Conservation (phyloP, 2,888 invertebrate species). For the Iselma pallidipennis region DNA sequence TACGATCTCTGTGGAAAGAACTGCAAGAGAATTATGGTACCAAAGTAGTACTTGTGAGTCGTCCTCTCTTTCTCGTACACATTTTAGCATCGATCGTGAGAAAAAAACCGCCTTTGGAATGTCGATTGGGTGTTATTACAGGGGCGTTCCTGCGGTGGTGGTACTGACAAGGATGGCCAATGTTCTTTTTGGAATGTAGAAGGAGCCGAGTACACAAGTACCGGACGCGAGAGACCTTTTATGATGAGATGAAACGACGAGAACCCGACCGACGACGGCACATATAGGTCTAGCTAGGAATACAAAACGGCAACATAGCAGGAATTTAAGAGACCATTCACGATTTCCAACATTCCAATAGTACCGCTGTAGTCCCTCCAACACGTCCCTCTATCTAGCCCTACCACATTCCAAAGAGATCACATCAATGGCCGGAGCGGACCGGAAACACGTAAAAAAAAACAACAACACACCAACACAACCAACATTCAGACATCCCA, state of each 20-base stretch:
- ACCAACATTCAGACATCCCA: conserved; percentile 19
- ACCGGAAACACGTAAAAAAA: conserved; percentile 53
- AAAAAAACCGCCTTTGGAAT: not conserved
- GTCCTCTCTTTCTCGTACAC: not conserved
- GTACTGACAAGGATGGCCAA: conserved; percentile 13
- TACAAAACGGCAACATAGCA: conserved; percentile 41
- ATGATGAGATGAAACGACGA: too few relatives aligned
- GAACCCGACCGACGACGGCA: too few relatives aligned
- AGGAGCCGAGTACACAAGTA: conserved; percentile 29
- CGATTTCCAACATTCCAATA: conserved; percentile 56
- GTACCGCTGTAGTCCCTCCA: conserved; percentile 43
- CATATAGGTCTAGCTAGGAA: conserved; percentile 14
- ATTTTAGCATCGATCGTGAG: not conserved
- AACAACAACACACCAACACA: conserved; percentile 37
- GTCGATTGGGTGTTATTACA: conserved; percentile 10
- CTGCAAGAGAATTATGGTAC: not conserved
- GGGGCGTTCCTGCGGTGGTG: conserved; percentile 16
- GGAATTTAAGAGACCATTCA: conserved; percentile 54
- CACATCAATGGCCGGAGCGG: conserved; percentile 57
- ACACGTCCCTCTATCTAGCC: conserved; percentile 41
- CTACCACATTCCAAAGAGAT: conserved; percentile 57
- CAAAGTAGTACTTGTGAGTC: too few relatives aligned
- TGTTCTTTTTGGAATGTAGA: conserved; percentile 7
- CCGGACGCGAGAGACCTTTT: too few relatives aligned
- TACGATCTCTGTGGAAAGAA: not conserved